phyloP scores from a whole-genome alignment of 2,888 invertebrate genomes.

The Andrena marginata region DNA sequence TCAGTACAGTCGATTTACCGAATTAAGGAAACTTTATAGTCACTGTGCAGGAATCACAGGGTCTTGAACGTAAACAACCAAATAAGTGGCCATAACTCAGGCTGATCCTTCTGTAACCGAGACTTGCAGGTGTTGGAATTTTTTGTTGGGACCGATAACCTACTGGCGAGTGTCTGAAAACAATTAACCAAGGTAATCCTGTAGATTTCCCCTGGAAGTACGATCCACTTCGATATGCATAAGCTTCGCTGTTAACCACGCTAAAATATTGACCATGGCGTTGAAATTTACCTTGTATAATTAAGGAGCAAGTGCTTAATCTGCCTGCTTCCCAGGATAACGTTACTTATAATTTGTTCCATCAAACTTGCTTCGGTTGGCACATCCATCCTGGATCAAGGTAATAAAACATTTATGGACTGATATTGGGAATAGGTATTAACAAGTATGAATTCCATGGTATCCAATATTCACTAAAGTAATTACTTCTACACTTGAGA shows the following conservation, averaged over 20 bases:
- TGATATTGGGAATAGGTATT: not conserved
- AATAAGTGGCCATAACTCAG: not conserved
- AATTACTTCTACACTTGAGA: not conserved
- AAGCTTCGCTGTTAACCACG: conserved; percentile 30
- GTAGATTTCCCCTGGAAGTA: conserved; percentile 27
- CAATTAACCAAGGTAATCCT: conserved; percentile 38
- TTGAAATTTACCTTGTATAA: conserved; percentile 41
- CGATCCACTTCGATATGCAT: conserved; percentile 38
- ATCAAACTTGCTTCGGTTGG: not conserved
- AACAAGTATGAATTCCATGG: not conserved
- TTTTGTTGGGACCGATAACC: not conserved
- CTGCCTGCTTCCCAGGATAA: not conserved
- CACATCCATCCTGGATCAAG: not conserved
- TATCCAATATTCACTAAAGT: not conserved
- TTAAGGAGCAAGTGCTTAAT: conserved; percentile 24
- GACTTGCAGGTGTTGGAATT: not conserved
- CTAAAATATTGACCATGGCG: conserved; percentile 47
- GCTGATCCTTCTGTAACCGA: conserved; percentile 4
- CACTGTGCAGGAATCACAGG: too few species aligned
- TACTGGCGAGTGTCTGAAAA: conserved; percentile 8
- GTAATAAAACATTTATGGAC: not conserved
- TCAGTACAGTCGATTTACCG: not conserved
- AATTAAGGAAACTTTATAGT: too few species aligned
- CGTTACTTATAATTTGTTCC: conserved; percentile 10
- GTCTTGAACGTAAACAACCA: too few species aligned